phyloP scores from a whole-genome alignment of 37 sponge, comb jelly and placozoan species.

The Spongia lamella region DNA sequence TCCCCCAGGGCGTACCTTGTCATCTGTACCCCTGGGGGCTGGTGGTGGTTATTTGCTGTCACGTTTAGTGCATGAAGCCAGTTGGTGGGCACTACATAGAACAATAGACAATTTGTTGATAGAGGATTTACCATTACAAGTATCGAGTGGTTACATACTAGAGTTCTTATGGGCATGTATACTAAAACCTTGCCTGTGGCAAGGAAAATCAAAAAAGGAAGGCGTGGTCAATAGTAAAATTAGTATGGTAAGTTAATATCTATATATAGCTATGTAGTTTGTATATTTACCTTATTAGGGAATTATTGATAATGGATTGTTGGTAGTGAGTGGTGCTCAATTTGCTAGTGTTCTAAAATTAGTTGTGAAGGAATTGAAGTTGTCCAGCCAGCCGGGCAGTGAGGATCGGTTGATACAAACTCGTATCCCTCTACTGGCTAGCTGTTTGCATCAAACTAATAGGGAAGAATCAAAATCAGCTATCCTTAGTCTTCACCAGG shows the following conservation, averaged over 20 bases:
- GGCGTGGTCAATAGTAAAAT: conserved; percentile 60
- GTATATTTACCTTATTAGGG: conserved; percentile 27
- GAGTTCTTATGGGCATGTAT: conserved; percentile 82
- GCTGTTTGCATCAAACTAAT: background rate
- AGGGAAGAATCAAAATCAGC: too few relatives aligned
- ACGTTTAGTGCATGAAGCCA: conserved; percentile 22
- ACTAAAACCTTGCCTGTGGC: conserved; percentile 72
- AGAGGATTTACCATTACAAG: background rate
- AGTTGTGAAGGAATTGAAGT: conserved; percentile 34
- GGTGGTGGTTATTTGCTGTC: conserved; percentile 53
- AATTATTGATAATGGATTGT: conserved; percentile 41
- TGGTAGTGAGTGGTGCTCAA: conserved; percentile 38
- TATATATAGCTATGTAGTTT: background rate
- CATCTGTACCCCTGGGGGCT: background rate
- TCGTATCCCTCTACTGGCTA: background rate
- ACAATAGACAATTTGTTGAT: conserved; percentile 22
- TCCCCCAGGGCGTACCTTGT: conserved; percentile 2
- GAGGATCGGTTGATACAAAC: background rate
- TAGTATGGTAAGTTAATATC: conserved; percentile 41
- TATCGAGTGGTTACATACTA: conserved; percentile 34
- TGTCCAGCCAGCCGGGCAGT: background rate
- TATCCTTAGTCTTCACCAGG: too few relatives aligned
- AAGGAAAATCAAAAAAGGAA: conserved; percentile 71
- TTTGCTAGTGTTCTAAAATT: conserved; percentile 42
- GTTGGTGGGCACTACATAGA: conserved; percentile 11